These are phyloP conservation scores for Tetramorium parvispinum DNA, from an alignment of 1,140 invertebrate genomes.

Conservation along the genomic window DNA sequence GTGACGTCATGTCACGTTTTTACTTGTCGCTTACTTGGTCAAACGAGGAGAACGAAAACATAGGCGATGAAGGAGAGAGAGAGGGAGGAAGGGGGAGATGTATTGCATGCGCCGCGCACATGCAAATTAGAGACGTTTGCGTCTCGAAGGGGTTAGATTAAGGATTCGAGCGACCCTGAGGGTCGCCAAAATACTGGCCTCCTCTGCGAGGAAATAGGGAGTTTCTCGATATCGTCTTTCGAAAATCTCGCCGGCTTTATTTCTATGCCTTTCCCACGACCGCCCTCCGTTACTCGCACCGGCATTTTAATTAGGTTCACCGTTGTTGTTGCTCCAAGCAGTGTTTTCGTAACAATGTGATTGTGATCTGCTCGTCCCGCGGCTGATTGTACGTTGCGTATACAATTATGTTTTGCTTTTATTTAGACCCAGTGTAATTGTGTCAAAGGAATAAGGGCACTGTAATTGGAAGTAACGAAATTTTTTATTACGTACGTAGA, in stretches of 20 bases:
- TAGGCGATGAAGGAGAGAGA: slow-evolving; percentile 12
- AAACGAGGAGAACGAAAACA: slow-evolving; percentile 39
- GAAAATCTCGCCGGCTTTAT: slow-evolving; percentile 61
- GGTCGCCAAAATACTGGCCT: slow-evolving; percentile 63
- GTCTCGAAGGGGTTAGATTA: slow-evolving; percentile 68
- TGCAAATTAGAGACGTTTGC: slow-evolving; percentile 72
- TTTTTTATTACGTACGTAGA: neutral
- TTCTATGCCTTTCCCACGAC: slow-evolving; percentile 71
- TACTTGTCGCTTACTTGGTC: slow-evolving; percentile 63
- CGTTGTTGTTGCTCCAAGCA: slow-evolving; percentile 46
- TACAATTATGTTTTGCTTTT: slow-evolving; percentile 61
- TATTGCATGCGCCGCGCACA: slow-evolving; percentile 54
- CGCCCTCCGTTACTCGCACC: slow-evolving; percentile 54
- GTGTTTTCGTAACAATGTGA: slow-evolving; percentile 63
- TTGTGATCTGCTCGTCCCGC: slow-evolving; percentile 46
- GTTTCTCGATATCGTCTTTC: slow-evolving; percentile 73
- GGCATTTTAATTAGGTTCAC: slow-evolving; percentile 72
- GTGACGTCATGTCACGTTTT: slow-evolving; percentile 70
- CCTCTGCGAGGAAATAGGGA: slow-evolving; percentile 36
- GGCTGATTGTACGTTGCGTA: slow-evolving; percentile 1
- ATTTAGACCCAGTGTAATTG: neutral
- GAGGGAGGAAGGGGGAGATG: slow-evolving; percentile 21
- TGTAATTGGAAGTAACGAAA: neutral
- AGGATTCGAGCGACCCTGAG: slow-evolving; percentile 69
- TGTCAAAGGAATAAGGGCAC: neutral